Evolutionary conservation across 2,797 vertebrate genomes (phyloP).

Genomic region (Alfaro cultratus): DNA sequence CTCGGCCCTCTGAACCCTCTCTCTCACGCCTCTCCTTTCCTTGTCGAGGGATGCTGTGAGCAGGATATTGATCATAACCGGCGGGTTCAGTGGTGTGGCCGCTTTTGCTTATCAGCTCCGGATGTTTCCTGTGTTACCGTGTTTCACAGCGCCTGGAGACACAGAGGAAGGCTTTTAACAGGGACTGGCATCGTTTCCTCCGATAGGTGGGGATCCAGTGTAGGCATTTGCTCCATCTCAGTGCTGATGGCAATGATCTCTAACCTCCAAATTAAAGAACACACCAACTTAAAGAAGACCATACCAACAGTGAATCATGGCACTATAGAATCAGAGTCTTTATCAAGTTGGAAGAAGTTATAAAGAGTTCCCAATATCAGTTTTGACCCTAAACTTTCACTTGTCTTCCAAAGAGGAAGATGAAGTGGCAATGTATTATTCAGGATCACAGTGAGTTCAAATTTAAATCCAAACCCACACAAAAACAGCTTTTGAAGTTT

Average conservation of each 20-base stretch:
- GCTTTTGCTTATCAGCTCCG: constrained; percentile 51
- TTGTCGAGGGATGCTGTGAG: constrained; percentile 22
- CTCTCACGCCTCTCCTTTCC: constrained; percentile 50
- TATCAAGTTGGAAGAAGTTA: not conserved
- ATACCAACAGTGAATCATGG: not conserved
- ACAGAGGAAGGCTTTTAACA: constrained; percentile 52
- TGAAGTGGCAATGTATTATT: not conserved
- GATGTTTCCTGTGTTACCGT: constrained; percentile 61
- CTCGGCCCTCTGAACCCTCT: constrained; percentile 16
- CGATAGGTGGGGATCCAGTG: constrained; percentile 47
- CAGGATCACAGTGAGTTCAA: not conserved
- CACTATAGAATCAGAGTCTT: not conserved
- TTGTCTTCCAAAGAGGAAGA: not conserved
- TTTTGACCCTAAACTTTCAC: not conserved
- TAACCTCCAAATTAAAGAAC: not conserved
- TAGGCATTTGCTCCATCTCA: constrained; percentile 1
- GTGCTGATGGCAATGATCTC: not conserved
- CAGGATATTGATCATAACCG: constrained; percentile 54
- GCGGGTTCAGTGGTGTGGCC: constrained; percentile 50
- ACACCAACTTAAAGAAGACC: not conserved
- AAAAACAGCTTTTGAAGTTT: not conserved
- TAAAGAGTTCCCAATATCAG: not conserved
- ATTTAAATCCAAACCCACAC: not conserved
- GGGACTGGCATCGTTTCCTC: constrained; percentile 47
- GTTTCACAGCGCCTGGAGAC: constrained; percentile 40